A percentile compares a stretch with the other conserved stretches of the same genome.
Conservation (phyloP, 2,888 invertebrate species). For the Xiphydria camelus region DNA sequence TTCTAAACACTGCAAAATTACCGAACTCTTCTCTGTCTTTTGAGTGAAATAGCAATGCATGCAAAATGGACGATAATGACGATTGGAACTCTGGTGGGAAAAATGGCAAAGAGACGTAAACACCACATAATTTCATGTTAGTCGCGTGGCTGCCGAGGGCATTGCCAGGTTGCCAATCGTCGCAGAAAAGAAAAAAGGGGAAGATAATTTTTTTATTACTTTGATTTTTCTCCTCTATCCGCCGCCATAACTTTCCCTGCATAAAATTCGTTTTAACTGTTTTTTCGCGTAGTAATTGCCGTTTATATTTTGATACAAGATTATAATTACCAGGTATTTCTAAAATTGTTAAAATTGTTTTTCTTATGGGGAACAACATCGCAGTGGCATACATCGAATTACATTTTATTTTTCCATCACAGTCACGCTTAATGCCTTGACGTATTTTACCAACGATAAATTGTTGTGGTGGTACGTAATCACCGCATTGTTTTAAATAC, state of each 20-base stretch:
- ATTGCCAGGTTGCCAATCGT: slow-evolving; percentile 23
- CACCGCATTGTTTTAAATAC: too few species aligned
- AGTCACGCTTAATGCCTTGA: too few species aligned
- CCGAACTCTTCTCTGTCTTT: slow-evolving; percentile 15
- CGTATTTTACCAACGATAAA: too few species aligned
- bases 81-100: slow-evolving; percentile 19
- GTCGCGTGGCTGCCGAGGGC: slow-evolving; percentile 19
- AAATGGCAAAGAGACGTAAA: slow-evolving; percentile 14
- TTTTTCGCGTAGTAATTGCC: slow-evolving; percentile 6
- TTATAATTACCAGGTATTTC: too few species aligned
- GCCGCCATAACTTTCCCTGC: slow-evolving; percentile 16
- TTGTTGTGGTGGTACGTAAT: too few species aligned
- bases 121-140: slow-evolving; percentile 12
- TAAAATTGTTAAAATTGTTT: too few species aligned
- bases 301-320: slow-evolving; percentile 8
- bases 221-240: slow-evolving; percentile 3
- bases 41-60: slow-evolving; percentile 16
- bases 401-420: too few species aligned
- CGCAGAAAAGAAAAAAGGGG: slow-evolving; percentile 18
- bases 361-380: too few species aligned
- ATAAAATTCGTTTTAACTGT: slow-evolving; percentile 17
- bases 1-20: slow-evolving; percentile 12
- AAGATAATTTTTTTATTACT: slow-evolving; percentile 8
- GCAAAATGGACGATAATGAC: slow-evolving; percentile 14
- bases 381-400: too few species aligned